Base-by-base conservation (phyloP, 2,113 vertebrate genomes). In the Vulpes lagopus region DNA sequence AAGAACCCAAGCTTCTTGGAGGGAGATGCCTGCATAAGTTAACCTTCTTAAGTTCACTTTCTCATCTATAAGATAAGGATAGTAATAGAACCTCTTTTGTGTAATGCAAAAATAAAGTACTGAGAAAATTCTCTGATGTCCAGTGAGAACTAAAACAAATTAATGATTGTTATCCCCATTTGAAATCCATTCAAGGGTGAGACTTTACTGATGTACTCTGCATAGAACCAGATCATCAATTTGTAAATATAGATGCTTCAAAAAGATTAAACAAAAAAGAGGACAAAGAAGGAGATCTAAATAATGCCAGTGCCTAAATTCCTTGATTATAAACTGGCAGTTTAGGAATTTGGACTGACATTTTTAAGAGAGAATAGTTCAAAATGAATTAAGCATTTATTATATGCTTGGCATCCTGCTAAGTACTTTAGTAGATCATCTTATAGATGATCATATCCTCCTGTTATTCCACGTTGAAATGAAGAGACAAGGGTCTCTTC, bases 321-420 rank as follows among this genome's bases (percentile, higher is more conserved):
- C 19, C 30, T 76, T 91, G 57, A 76, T 84, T 8, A 53, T n/a
- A 32, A 92, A 53, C 14, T 81, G 59, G 27, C 22, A 79, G 20
- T 1, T 62, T 87, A 64, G 32, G 76, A 80, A 84, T 80, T 87
- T 53, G 17, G n/a, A 80, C 5, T 69, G 60, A 69, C 20, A 32
- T 74, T 67, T 92, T 82, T 80, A 85, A 78, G 91, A 95, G 62
- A 88, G 80, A 43, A 90, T 81, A 3, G 2, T 76, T 93, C 64
- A 65, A 64, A 95, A 71, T 51, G 14, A 60, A 55, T 92, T 64
- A 69, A 94, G 15, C 32, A 49, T 87, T 91, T 74, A 71, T 64
- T 90, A 69, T 38, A 80, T 64, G 60, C 1, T 80, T 92, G 20
- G 32, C 43, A n/a, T 96, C 67, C 65, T 88, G 30, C 51, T 84